These are phyloP conservation scores for Troides aeacus DNA, from an alignment of 2,888 invertebrate species.

Conservation along the genomic window DNA sequence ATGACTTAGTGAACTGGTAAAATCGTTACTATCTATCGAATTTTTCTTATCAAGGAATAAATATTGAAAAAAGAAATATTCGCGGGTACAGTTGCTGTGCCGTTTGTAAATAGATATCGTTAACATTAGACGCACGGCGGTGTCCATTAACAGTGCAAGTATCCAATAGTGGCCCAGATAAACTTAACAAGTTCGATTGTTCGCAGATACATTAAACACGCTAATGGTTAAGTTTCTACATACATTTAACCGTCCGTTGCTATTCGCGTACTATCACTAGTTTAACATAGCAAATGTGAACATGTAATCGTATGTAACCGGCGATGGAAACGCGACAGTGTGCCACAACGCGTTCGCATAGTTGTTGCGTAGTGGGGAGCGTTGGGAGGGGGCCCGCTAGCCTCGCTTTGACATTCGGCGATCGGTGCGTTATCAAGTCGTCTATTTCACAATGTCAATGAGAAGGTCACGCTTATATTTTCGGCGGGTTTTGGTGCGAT, in stretches of 20 bases:
- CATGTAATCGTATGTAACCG: conserved; percentile 40
- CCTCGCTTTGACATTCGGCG: conserved; percentile 77
- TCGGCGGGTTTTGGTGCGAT: conserved; percentile 51
- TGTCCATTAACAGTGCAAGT: conserved; percentile 13
- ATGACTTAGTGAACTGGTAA: background rate
- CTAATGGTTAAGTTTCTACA: conserved; percentile 32
- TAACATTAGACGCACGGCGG: no score
- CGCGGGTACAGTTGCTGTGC: background rate
- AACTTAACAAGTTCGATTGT: conserved; percentile 44
- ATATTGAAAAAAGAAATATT: background rate
- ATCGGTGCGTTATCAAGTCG: conserved; percentile 75
- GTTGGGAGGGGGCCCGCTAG: conserved; percentile 65
- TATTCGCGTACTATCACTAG: conserved; percentile 28
- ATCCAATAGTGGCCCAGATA: conserved; percentile 38
- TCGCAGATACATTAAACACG: conserved; percentile 50
- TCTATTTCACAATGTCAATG: conserved; percentile 81
- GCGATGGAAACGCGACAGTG: conserved; percentile 56
- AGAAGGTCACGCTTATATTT: conserved; percentile 79
- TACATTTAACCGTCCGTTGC: conserved; percentile 5
- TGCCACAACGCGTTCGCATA: conserved; percentile 44
- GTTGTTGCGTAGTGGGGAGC: conserved; percentile 54
- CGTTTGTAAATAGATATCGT: background rate
- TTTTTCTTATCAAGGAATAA: background rate
- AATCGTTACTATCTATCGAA: no score
- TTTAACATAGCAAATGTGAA: conserved; percentile 29